phyloP scores from a whole-genome alignment of 2,888 invertebrate species.

The Drosophila mayaguana region DNA sequence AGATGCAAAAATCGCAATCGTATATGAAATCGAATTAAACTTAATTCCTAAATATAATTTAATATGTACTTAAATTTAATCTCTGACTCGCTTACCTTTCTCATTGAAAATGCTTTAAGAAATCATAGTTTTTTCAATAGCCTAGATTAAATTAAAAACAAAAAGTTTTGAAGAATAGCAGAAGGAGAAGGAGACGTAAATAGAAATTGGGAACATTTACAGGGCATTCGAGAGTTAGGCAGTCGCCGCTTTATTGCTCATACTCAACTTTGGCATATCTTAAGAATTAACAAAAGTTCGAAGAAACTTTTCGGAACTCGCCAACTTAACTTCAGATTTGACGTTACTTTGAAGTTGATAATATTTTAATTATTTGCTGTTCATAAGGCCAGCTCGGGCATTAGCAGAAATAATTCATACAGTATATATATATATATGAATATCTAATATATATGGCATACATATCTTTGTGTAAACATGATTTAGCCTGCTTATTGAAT shows the following conservation, averaged over 20 bases:
- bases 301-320: slow-evolving; percentile 3
- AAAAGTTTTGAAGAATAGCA: too few relatives aligned
- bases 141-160: too few relatives aligned
- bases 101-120: not conserved
- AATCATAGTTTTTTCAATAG: too few relatives aligned
- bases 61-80: not conserved
- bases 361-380: slow-evolving; percentile 29
- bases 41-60: not conserved
- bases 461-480: not conserved
- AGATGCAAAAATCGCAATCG: not conserved
- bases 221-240: slow-evolving; percentile 1
- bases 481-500: slow-evolving; percentile 20
- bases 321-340: slow-evolving; percentile 1
- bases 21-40: not conserved
- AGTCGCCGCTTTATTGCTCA: not conserved
- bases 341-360: slow-evolving; percentile 31
- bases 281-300: slow-evolving; percentile 2
- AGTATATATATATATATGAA: not conserved
- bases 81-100: not conserved
- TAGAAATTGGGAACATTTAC: not conserved
- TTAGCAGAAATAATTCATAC: not conserved
- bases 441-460: not conserved
- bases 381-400: not conserved
- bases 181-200: not conserved
- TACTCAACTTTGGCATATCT: not conserved